Evolutionary conservation across 2,797 vertebrate species (phyloP), one percentile per base, ranked within the genome.

Genomic region (Hafferia zeledoni): DNA sequence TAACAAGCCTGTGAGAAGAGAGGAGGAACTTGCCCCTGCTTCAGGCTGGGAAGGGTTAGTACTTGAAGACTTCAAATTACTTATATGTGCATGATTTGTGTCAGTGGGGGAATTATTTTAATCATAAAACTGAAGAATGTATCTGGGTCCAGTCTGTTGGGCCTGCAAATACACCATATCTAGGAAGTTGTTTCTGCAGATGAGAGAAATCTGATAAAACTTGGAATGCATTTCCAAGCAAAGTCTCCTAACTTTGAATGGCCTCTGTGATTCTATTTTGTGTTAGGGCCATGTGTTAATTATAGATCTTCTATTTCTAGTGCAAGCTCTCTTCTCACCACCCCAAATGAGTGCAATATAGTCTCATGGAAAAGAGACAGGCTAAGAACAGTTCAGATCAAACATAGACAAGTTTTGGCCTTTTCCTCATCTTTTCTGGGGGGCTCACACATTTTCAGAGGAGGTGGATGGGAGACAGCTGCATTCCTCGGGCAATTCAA

Each of bases 271-370:
- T 86, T 92, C 39, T 87, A 83, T 89, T 83, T 81, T 77, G 35
- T 75, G 46, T 75, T 61, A 37, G 4, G 43, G 56, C 22, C 17
- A 39, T 47, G 55, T 80, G 78, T 87, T 92, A 92, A 94, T 87
- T 85, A 89, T 65, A 95, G 89, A 89, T 28, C 17, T 85, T 81
- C 83, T 94, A 61, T 92, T 90, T 90, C 71, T 52, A 77, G 75
- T 4, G 1, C n/a, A 68, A 86, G 46, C 14, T 71, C n/a, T 59
- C 68, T 80, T 80, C 57, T 94, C 52, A 67, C 46, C 64, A 75
- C 20, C n/a, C 24, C 37, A 92, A 68, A 71, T 33, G 30, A 74
- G 35, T 61, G 91, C 75, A 71, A 18, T 35, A 23, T 33, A 53
- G 31, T 81, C 80, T 78, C 57, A 82, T 83, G 53, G 81, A 59